Conservation (phyloP, 2,888 invertebrate genomes). For the Carcina quercana region DNA sequence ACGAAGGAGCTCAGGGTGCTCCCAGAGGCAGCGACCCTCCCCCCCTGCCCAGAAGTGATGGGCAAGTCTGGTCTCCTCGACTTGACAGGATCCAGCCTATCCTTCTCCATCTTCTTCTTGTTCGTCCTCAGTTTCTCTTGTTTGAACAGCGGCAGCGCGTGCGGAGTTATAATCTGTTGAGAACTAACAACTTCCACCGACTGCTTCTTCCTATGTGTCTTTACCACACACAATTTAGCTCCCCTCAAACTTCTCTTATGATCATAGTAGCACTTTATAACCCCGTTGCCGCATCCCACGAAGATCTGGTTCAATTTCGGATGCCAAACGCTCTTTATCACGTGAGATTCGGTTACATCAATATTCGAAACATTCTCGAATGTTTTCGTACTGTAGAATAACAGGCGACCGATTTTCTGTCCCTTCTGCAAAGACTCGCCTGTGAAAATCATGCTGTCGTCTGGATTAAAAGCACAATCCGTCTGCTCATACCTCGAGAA, state of each 20-base stretch:
- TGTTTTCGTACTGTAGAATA: constrained; percentile 87
- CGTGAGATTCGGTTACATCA: constrained; percentile 85
- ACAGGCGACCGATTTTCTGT: constrained; percentile 77
- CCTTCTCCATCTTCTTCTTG: constrained; percentile 93
- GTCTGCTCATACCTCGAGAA: constrained; percentile 91
- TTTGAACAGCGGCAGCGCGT: constrained; percentile 95
- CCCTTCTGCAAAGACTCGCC: constrained; percentile 86
- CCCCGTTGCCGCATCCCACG: constrained; percentile 92
- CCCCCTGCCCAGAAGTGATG: constrained; percentile 93
- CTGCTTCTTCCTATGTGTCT: constrained; percentile 84
- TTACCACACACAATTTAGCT: constrained; percentile 91
- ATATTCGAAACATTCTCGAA: constrained; percentile 84
- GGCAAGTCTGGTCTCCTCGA: constrained; percentile 89
- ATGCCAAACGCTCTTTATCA: constrained; percentile 95
- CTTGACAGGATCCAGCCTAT: constrained; percentile 89
- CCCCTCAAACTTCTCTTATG: constrained; percentile 90
- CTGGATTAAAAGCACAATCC: constrained; percentile 92
- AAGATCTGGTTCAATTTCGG: constrained; percentile 98
- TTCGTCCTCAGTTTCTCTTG: constrained; percentile 92
- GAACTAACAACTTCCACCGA: constrained; percentile 91
- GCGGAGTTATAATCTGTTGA: constrained; percentile 96
- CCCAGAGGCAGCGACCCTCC: constrained; percentile 94
- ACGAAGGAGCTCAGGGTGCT: constrained; percentile 97
- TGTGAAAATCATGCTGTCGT: constrained; percentile 91
- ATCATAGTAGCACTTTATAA: constrained; percentile 93